A percentile compares a stretch with the other conserved stretches of the same genome.
Conservation (phyloP, 2,888 invertebrate species). For the Calameuta pallipes region DNA sequence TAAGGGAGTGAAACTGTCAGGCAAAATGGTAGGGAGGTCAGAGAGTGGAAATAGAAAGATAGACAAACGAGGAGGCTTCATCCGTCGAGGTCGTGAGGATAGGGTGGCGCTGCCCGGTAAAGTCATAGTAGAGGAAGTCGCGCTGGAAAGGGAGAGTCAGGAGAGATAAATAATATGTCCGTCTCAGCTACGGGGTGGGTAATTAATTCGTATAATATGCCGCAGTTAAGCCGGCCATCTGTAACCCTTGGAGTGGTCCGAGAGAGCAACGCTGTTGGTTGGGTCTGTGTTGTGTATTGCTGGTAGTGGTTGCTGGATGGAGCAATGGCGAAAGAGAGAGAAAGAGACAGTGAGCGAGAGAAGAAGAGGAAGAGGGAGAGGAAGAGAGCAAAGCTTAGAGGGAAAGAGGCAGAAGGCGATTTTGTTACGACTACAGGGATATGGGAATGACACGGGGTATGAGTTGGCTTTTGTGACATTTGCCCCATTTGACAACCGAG, state of each 20-base stretch:
- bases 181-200: conserved; percentile 53
- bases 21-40: conserved; percentile 28
- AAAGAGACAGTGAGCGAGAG: conserved; percentile 9
- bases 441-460: conserved; percentile 25
- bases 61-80: conserved; percentile 52
- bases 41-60: conserved; percentile 53
- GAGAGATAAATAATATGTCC: conserved; percentile 63
- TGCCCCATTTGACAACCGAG: too few relatives aligned
- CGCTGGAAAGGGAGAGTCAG: conserved; percentile 19
- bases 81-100: conserved; percentile 40
- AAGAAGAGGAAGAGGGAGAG: conserved; percentile 7
- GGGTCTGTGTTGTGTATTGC: conserved; percentile 13
- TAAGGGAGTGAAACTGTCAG: conserved; percentile 26
- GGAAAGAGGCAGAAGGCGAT: conserved; percentile 40
- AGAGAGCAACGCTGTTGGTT: conserved; percentile 13
- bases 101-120: conserved; percentile 22
- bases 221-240: conserved; percentile 64
- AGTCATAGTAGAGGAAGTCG: conserved; percentile 17
- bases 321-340: not conserved
- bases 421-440: conserved; percentile 36
- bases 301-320: not conserved
- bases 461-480: not conserved
- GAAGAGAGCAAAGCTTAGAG: not conserved
- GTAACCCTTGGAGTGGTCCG: conserved; percentile 37
- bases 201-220: conserved; percentile 66